Percentiles rank a stretch among this genome's conserved stretches.
Evolutionary conservation across 2,797 vertebrate genomes (phyloP).

Genomic region (Aeoliscus strigatus): DNA sequence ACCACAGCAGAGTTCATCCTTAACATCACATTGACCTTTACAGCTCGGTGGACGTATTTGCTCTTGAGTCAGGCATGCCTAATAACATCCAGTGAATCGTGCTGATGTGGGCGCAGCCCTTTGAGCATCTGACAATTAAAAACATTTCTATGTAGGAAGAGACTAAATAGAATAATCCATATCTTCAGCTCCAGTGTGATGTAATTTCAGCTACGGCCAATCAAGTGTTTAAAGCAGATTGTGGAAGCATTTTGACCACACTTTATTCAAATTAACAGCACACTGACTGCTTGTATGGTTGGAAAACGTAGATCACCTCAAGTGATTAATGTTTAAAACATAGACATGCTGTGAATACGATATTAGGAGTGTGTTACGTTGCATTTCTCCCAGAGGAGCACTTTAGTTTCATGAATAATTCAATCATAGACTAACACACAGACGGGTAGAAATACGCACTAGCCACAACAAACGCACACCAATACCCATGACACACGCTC

Average conservation of each 20-base stretch:
- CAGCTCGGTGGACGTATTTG: background rate
- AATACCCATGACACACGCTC: slow-evolving; percentile 12
- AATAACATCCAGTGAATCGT: background rate
- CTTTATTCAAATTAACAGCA: background rate
- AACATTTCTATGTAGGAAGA: too few species aligned
- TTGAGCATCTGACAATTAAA: slow-evolving; percentile 1
- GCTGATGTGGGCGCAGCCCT: background rate
- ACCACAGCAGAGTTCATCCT: background rate
- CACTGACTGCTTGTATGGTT: slow-evolving; percentile 16
- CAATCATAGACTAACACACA: slow-evolving; percentile 41
- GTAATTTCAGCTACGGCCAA: too few species aligned
- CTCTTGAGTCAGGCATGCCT: background rate
- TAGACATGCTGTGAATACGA: slow-evolving; percentile 52
- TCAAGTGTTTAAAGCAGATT: too few species aligned
- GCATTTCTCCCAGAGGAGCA: slow-evolving; percentile 57
- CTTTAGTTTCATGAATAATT: slow-evolving; percentile 69
- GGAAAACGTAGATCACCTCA: slow-evolving; percentile 24
- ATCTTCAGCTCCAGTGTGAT: too few species aligned
- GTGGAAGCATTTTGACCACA: too few species aligned
- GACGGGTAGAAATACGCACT: slow-evolving; percentile 28
- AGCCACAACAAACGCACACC: slow-evolving; percentile 23
- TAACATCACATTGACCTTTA: background rate
- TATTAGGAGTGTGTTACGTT: slow-evolving; percentile 48
- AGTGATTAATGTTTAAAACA: slow-evolving; percentile 47
- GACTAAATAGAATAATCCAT: too few species aligned